Evolutionary conservation across 2,113 vertebrate species (phyloP).

Genomic region (Thinocorus orbignyianus): DNA sequence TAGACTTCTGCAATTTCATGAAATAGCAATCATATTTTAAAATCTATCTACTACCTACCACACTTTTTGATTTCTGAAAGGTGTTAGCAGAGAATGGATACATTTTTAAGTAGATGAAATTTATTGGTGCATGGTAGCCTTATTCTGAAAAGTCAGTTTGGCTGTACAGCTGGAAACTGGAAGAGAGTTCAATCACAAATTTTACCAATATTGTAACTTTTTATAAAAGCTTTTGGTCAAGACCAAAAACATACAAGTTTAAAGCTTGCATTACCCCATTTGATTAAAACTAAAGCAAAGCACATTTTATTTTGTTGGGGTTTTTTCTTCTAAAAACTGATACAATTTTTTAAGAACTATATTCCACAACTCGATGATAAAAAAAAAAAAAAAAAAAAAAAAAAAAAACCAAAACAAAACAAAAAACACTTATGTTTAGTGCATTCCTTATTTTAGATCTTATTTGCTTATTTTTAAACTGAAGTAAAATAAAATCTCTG

Average conservation of each 20-base stretch:
- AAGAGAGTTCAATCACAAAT: not conserved
- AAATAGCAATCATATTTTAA: not conserved
- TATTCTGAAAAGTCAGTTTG: not conserved
- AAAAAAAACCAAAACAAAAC: too few relatives aligned
- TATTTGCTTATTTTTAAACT: not conserved
- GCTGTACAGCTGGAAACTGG: not conserved
- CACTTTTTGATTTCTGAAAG: not conserved
- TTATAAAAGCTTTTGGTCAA: not conserved
- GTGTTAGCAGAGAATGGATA: not conserved
- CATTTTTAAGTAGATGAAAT: not conserved
- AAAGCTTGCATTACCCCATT: not conserved
- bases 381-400: not conserved
- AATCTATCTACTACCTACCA: not conserved
- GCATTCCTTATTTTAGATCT: not conserved
- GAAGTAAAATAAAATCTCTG: not conserved
- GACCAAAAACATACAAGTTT: not conserved
- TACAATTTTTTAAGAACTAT: not conserved
- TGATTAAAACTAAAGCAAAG: not conserved
- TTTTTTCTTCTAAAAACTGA: not conserved
- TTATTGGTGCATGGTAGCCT: not conserved
- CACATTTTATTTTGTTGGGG: not conserved
- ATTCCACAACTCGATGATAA: not conserved
- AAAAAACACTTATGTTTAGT: not conserved
- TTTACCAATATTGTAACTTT: not conserved
- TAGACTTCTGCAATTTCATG: not conserved